phyloP scores from a whole-genome alignment of 1,140 invertebrate genomes.

The Panagrolaimus sp. region DNA sequence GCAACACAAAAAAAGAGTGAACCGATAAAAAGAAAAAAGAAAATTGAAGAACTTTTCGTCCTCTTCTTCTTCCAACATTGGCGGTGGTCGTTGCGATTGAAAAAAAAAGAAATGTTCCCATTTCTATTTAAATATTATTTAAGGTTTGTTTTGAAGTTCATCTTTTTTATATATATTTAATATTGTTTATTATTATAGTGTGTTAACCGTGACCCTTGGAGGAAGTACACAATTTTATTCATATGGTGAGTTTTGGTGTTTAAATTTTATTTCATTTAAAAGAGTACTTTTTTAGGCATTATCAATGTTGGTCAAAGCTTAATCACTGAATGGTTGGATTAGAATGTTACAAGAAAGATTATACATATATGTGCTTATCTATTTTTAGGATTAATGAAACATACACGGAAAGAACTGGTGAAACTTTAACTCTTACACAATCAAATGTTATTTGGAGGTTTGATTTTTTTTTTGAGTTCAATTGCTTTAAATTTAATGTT shows the following conservation, averaged over 20 bases:
- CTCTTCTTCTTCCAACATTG: too few relatives aligned
- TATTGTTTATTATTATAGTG: slow-evolving; percentile 41
- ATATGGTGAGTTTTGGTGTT: slow-evolving; percentile 33
- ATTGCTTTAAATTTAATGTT: slow-evolving; percentile 30
- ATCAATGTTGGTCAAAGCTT: slow-evolving; percentile 55
- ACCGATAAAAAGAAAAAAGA: too few relatives aligned
- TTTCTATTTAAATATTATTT: too few relatives aligned
- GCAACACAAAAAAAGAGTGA: too few relatives aligned
- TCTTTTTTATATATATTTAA: slow-evolving; percentile 42
- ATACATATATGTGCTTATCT: slow-evolving; percentile 36
- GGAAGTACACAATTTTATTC: slow-evolving; percentile 58
- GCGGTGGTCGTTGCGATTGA: too few relatives aligned
- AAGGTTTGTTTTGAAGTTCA: too few relatives aligned
- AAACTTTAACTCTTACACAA: slow-evolving; percentile 28
- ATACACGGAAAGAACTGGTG: slow-evolving; percentile 34
- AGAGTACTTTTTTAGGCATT: slow-evolving; percentile 20
- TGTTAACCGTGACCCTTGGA: slow-evolving; percentile 49
- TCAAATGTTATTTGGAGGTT: slow-evolving; percentile 16
- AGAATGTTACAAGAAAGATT: slow-evolving; percentile 1
- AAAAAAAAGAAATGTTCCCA: too few relatives aligned
- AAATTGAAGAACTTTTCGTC: too few relatives aligned
- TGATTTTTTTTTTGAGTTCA: neutral
- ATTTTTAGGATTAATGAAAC: slow-evolving; percentile 59
- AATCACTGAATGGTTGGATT: slow-evolving; percentile 26
- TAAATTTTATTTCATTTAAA: slow-evolving; percentile 18